These are phyloP conservation scores for Phenacoccus solenopsis DNA, from an alignment of 1,140 invertebrate species.

Conservation along the genomic window DNA sequence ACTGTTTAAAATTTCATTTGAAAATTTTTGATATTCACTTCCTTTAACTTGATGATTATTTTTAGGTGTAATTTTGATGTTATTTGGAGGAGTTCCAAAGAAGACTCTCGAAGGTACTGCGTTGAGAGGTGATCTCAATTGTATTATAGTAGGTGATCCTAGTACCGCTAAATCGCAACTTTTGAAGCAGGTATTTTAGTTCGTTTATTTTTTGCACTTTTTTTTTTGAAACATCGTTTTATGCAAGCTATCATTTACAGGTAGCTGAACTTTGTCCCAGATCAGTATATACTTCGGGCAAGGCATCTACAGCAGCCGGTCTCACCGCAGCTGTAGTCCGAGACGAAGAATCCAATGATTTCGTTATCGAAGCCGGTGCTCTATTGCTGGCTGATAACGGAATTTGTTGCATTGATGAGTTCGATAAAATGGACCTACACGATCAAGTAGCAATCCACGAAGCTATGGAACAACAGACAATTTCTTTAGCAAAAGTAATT, in stretches of 20 bases:
- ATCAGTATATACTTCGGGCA: constrained; percentile 96
- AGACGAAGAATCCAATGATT: constrained; percentile 96
- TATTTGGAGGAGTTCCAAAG: constrained; percentile 96
- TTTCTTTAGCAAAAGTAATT: constrained; percentile 86
- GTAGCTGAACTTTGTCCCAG: constrained; percentile 90
- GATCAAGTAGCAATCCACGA: constrained; percentile 99
- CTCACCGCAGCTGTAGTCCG: constrained; percentile 93
- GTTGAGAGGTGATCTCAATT: constrained; percentile 92
- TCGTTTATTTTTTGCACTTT: neutral
- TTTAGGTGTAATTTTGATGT: constrained; percentile 73
- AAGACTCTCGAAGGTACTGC: constrained; percentile 78
- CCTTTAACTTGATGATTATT: neutral
- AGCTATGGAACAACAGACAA: constrained; percentile 99
- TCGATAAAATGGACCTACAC: constrained; percentile 97
- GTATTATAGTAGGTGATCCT: constrained; percentile 97
- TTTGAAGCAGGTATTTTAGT: constrained; percentile 59
- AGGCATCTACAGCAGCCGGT: constrained; percentile 95
- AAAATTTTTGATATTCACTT: neutral
- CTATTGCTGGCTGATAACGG: constrained; percentile 99
- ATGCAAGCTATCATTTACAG: constrained; percentile 28
- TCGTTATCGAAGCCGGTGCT: constrained; percentile 98
- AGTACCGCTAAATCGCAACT: constrained; percentile 98
- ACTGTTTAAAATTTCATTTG: neutral
- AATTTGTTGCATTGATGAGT: constrained; percentile 99
- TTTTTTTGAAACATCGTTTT: neutral